Evolutionary conservation across 2,888 invertebrate genomes (phyloP).

Genomic region (Helleia helle): DNA sequence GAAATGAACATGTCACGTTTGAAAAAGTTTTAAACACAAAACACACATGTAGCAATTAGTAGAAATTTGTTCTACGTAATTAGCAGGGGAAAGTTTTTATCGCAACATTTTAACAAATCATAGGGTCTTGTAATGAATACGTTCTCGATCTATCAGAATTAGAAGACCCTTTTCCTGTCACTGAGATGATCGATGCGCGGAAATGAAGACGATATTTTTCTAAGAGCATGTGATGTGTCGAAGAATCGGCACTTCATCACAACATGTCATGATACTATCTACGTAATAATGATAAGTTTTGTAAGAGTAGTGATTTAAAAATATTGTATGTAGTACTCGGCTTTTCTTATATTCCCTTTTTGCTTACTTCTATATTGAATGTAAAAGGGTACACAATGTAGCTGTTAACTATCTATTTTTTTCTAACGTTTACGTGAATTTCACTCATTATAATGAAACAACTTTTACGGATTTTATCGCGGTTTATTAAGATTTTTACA

Average conservation of each 20-base stretch:
- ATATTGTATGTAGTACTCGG: not conserved
- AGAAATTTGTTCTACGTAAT: not conserved
- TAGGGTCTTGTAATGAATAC: conserved; percentile 43
- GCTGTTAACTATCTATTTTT: too few species aligned
- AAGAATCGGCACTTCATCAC: conserved; percentile 41
- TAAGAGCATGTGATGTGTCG: conserved; percentile 52
- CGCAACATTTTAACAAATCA: conserved; percentile 23
- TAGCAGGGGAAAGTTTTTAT: conserved; percentile 12
- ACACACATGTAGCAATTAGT: too few species aligned
- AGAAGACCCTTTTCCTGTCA: conserved; percentile 64
- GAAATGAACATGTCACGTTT: too few species aligned
- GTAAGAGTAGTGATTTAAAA: conserved; percentile 11
- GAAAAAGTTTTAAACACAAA: too few species aligned
- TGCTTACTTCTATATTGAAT: too few species aligned
- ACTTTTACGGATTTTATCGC: too few species aligned
- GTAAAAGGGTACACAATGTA: too few species aligned
- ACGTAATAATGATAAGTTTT: conserved; percentile 19
- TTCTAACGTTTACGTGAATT: too few species aligned
- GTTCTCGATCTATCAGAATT: conserved; percentile 67
- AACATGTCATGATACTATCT: conserved; percentile 22
- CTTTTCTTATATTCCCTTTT: too few species aligned
- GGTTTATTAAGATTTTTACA: too few species aligned
- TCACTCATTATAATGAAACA: too few species aligned
- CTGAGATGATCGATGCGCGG: conserved; percentile 66
- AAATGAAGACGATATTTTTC: conserved; percentile 70